Conservation (phyloP, 1,140 invertebrate genomes). For the Drosophila erecta region DNA sequence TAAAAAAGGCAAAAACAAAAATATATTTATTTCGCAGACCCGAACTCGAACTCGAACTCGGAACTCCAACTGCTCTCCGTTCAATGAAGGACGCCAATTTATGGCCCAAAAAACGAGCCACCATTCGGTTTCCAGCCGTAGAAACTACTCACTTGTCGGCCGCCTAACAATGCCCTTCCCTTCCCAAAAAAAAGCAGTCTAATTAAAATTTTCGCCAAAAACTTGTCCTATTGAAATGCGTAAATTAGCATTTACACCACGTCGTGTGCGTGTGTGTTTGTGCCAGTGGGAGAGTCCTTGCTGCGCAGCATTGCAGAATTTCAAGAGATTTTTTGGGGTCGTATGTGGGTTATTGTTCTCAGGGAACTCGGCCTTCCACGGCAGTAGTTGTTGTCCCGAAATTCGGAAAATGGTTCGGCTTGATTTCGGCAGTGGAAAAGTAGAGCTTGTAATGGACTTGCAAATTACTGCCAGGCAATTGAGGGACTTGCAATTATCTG, state of each 20-base stretch:
- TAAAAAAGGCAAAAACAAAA: background rate
- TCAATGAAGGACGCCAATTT: constrained; percentile 84
- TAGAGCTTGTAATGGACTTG: background rate
- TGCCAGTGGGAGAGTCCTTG: constrained; percentile 10
- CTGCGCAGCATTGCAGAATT: constrained; percentile 14
- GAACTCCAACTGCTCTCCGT: constrained; percentile 41
- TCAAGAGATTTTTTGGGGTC: constrained; percentile 11
- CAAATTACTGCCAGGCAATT: background rate
- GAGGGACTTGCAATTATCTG: too few relatives aligned
- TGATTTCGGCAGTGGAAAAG: background rate
- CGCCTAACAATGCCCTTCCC: constrained; percentile 13
- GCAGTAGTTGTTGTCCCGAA: constrained; percentile 23
- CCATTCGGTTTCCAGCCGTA: constrained; percentile 22
- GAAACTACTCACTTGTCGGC: constrained; percentile 33
- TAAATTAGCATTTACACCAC: constrained; percentile 62
- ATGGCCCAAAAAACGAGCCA: constrained; percentile 56
- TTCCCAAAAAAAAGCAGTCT: constrained; percentile 57
- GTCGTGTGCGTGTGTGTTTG: background rate
- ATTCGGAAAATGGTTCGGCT: background rate
- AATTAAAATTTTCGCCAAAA: constrained; percentile 71
- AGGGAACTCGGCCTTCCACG: constrained; percentile 9
- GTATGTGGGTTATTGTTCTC: constrained; percentile 33
- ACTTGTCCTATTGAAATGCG: constrained; percentile 59
- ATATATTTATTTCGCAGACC: background rate
- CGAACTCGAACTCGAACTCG: background rate